Conservation (phyloP, 2,113 vertebrate genomes). For the Puntigrus tetrazona region DNA sequence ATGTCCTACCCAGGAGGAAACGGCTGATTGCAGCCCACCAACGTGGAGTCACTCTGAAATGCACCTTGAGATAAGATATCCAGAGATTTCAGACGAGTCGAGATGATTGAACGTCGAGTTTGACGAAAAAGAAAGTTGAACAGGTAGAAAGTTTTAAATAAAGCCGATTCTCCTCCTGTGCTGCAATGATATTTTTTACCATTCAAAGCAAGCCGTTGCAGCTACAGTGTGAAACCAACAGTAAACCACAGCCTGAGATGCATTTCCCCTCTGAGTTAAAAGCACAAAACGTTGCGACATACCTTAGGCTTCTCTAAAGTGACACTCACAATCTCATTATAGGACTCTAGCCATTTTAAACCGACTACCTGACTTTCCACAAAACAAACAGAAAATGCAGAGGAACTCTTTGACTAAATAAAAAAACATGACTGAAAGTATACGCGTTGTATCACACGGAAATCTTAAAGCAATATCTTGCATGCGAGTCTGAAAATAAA, state of each 20-base stretch:
- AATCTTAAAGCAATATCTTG: background rate
- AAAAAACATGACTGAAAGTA: background rate
- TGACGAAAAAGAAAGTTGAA: conserved; percentile 20
- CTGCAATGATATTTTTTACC: conserved; percentile 56
- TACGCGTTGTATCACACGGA: background rate
- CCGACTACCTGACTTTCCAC: background rate
- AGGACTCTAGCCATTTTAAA: conserved; percentile 10
- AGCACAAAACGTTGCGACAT: conserved; percentile 58
- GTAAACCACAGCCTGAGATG: conserved; percentile 60
- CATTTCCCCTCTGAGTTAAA: conserved; percentile 58
- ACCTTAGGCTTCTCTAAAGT: conserved; percentile 44
- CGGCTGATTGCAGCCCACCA: conserved; percentile 34
- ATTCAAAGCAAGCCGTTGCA: conserved; percentile 57
- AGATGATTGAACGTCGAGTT: background rate
- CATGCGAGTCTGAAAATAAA: background rate
- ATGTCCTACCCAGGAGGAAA: conserved; percentile 60
- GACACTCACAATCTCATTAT: conserved; percentile 36
- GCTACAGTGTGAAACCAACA: conserved; percentile 62
- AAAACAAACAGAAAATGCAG: conserved; percentile 11
- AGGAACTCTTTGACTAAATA: conserved; percentile 13
- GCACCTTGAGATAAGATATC: background rate
- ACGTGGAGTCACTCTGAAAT: background rate
- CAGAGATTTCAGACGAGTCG: conserved; percentile 2
- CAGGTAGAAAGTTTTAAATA: conserved; percentile 25
- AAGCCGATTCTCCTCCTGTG: conserved; percentile 42